Conservation (phyloP, 2,113 vertebrate genomes). For the Felis catus region F.catus_Fca126_mat1.0 CM031415.1:188666501-188667000, state of each 20-base stretch:
- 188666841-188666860: not conserved
- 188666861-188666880: not conserved
- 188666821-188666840: not conserved
- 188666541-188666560: not conserved
- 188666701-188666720: not conserved
- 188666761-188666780: constrained; percentile 22
- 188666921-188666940: not conserved
- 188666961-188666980: not conserved
- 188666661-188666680: not conserved
- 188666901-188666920: not conserved
- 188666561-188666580: not conserved
- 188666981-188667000: not conserved
- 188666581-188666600: not conserved
- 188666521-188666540: not conserved
- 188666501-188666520: not conserved
- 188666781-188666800: not conserved
- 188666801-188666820: constrained; percentile 22
- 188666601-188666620: not conserved
- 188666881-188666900: not conserved
- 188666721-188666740: constrained; percentile 35
- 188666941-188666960: not conserved
- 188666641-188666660: not conserved
- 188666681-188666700: not conserved
- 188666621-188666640: not conserved
- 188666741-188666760: not conserved